These are phyloP conservation scores for Teleogryllus occipitalis DNA, from an alignment of 1,140 invertebrate species.

Conservation along the genomic window DNA sequence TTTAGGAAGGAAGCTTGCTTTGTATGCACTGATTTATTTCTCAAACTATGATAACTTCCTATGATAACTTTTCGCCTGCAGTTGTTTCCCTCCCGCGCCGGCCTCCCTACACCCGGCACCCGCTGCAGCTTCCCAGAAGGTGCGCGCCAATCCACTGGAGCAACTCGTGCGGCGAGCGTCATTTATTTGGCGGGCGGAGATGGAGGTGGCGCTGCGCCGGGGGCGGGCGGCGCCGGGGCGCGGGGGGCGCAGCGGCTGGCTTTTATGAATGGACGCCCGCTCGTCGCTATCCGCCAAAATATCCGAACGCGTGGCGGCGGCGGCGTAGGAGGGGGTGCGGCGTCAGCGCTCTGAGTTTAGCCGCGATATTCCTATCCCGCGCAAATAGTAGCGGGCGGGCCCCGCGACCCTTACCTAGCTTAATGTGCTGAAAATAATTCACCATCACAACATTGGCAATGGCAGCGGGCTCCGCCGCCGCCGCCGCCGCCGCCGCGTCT, in stretches of 20 bases:
- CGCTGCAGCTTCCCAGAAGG: not conserved
- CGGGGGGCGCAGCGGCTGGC: no score
- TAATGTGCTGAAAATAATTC: constrained; percentile 5
- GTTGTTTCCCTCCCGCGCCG: not conserved
- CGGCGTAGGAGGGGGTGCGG: not conserved
- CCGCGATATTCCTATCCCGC: constrained; percentile 2
- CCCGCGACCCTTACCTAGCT: not conserved
- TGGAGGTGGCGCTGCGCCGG: no score
- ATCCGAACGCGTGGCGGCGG: not conserved
- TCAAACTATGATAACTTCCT: no score
- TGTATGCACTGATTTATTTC: no score
- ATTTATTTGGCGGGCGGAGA: not conserved
- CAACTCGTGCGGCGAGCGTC: not conserved
- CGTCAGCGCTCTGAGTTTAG: not conserved
- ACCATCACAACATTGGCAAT: constrained; percentile 4
- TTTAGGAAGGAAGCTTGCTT: no score
- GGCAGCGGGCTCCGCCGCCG: not conserved
- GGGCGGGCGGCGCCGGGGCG: no score
- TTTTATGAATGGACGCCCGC: not conserved
- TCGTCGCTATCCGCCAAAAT: not conserved
- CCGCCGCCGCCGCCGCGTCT: not conserved
- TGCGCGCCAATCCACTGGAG: not conserved
- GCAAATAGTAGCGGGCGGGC: not conserved
- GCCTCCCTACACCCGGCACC: not conserved
- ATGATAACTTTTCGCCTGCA: no score